Evolutionary conservation across 2,888 invertebrate species (phyloP), one percentile per base, ranked within the genome.

Genomic region (Macrosoma leucophasiata): DNA sequence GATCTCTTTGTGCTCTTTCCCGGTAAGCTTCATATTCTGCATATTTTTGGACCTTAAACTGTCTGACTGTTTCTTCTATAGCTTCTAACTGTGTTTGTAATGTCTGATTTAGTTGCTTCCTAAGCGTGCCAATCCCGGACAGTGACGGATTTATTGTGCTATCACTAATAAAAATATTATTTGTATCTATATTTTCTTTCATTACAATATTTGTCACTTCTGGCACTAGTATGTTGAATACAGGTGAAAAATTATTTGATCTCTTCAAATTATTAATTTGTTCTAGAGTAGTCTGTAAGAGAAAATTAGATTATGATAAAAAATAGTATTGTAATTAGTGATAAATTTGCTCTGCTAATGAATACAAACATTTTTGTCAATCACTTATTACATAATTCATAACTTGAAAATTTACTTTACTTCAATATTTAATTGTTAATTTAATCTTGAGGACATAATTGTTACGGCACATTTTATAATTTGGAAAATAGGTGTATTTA

Each of bases 41-140:
- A 82, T 91, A 92, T 60, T 93, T 91, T 58, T 90, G 89, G 54
- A 91, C 91, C 43, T 90, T 89, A 72, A 88, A 94, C 39, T 88
- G 87, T 55, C 91, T 88, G 39, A 95, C 91, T 48, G 90, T 87
- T 52, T 92, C 91, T 57, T 94, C 93, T 26, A 92, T 88, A 2
- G 87, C 86, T 25, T 87, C 84, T 30, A 91, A 87, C 71, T 94
- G 90, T 26, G 87, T 85, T 58, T 91, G 88, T 31, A 94, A 72
- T 27, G 87, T 89, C 49, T 88, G 88, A 38, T 89, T 88, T 39
- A 92, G 84, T 55, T 90, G 88, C 51, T 90, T 88, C 55, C 89
- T 90, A 18, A 92, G 75, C 27, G 79, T 82, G 31, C 86, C 84
- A 42, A 90, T 77, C 37, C 86, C 86, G 39, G 86, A 74, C 55